Conservation (phyloP, 2,888 invertebrate species). For the Pelosia muscerda region DNA sequence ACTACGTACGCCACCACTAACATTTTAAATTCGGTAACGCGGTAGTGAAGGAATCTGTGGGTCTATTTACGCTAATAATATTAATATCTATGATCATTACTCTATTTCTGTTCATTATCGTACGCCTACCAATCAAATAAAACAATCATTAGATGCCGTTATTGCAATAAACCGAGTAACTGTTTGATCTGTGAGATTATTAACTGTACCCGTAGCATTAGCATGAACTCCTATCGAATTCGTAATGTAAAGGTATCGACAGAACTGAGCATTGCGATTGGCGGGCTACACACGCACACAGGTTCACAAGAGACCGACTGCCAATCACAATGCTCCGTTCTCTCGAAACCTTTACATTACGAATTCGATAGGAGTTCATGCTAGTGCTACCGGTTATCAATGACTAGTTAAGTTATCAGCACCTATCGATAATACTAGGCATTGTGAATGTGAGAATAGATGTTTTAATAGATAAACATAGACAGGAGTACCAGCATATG, state of each 20-base stretch:
- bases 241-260: no score
- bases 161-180: slow-evolving; percentile 3
- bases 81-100: not conserved
- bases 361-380: no score
- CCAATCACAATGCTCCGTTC: no score
- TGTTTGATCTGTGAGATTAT: not conserved
- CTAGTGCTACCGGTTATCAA: slow-evolving; percentile 1
- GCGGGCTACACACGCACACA: no score
- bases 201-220: not conserved
- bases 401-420: not conserved
- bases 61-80: no score
- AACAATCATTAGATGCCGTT: not conserved
- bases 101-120: not conserved
- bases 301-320: no score
- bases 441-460: not conserved
- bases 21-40: no score
- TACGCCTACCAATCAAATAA: not conserved
- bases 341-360: no score
- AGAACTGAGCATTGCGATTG: no score
- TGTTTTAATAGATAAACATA: not conserved
- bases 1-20: no score
- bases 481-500: not conserved
- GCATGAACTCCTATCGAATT: no score
- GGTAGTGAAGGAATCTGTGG: no score
- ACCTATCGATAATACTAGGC: not conserved